These are phyloP conservation scores for Pitangus sulphuratus DNA, from an alignment of 2,797 vertebrate species.

Conservation along the genomic window DNA sequence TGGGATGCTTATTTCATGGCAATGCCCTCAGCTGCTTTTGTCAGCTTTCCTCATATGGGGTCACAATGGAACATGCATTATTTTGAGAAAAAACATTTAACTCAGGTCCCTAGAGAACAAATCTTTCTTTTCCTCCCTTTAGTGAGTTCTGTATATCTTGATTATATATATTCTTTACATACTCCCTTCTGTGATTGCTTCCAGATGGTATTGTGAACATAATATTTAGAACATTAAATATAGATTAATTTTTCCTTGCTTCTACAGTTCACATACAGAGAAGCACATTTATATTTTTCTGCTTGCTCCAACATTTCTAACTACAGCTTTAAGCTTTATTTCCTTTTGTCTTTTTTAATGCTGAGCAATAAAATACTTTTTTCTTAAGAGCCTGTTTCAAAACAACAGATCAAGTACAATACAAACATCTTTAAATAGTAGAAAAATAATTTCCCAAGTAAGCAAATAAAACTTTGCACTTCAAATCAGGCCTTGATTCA, in stretches of 20 bases:
- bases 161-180: constrained; percentile 40
- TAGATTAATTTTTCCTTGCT: constrained; percentile 32
- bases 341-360: constrained; percentile 59
- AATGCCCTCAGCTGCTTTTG: constrained; percentile 32
- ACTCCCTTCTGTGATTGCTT: constrained; percentile 34
- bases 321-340: constrained; percentile 47
- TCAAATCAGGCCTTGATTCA: constrained; percentile 83
- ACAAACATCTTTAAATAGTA: constrained; percentile 78
- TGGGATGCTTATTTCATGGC: constrained; percentile 33
- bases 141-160: constrained; percentile 22
- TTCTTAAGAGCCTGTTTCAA: constrained; percentile 68
- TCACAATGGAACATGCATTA: constrained; percentile 33
- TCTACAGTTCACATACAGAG: background rate
- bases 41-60: background rate
- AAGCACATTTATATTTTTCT: constrained; percentile 51
- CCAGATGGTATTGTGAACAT: constrained; percentile 48
- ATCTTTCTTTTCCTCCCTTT: background rate
- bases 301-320: constrained; percentile 18
- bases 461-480: constrained; percentile 86
- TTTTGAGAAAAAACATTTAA: constrained; percentile 48
- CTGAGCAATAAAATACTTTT: constrained; percentile 65
- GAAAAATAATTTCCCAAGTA: constrained; percentile 83
- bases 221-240: constrained; percentile 58
- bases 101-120: background rate
- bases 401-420: constrained; percentile 77